Conservation (phyloP, 1,140 invertebrate genomes). For the Leptinotarsa lineolata region DNA sequence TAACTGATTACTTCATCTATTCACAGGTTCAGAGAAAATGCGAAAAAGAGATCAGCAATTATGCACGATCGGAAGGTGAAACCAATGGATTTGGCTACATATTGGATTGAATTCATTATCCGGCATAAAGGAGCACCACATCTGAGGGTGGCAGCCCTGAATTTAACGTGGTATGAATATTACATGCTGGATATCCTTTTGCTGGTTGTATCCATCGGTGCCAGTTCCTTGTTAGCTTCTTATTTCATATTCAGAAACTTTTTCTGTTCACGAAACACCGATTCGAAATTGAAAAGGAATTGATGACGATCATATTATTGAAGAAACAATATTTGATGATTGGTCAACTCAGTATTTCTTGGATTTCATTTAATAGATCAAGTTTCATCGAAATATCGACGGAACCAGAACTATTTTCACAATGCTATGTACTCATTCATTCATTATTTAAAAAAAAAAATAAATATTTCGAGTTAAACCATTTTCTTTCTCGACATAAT, state of each 20-base stretch:
- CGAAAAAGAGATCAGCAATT: conserved; percentile 57
- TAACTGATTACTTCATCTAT: neutral
- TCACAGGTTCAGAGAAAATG: conserved; percentile 46
- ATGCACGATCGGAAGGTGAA: conserved; percentile 60
- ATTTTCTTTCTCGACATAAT: too few species aligned
- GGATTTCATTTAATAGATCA: too few species aligned
- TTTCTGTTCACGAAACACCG: neutral
- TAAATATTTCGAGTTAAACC: too few species aligned
- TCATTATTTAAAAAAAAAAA: too few species aligned
- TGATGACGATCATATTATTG: too few species aligned
- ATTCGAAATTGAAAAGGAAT: neutral
- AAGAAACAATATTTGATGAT: too few species aligned
- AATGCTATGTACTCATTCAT: too few species aligned
- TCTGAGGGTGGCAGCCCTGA: conserved; percentile 55
- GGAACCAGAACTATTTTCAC: too few species aligned
- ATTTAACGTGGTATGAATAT: conserved; percentile 61
- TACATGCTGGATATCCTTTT: conserved; percentile 48
- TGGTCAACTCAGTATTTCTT: too few species aligned
- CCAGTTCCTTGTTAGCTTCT: neutral
- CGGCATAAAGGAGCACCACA: conserved; percentile 62
- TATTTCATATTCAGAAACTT: neutral
- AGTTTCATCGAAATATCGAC: too few species aligned
- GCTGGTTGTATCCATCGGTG: neutral
- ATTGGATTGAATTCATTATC: conserved; percentile 71
- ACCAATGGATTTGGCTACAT: conserved; percentile 69